phyloP scores from a whole-genome alignment of 2,113 vertebrate species.

The Mohoua ochrocephala region DNA sequence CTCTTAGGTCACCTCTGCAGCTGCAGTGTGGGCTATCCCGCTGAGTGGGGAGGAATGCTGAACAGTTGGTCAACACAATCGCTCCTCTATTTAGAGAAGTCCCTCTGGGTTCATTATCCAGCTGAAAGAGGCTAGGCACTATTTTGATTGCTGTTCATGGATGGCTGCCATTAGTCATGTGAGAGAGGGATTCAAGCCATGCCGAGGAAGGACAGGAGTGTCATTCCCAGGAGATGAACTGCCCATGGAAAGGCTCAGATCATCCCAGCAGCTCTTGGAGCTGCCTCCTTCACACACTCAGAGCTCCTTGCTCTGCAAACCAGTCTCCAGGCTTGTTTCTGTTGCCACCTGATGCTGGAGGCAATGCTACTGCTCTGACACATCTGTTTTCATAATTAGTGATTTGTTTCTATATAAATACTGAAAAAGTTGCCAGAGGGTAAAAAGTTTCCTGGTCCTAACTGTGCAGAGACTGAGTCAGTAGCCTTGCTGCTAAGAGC shows the following conservation, averaged over 20 bases:
- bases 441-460: background rate
- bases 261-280: background rate
- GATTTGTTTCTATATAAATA: background rate
- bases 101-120: constrained; percentile 32
- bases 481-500: background rate
- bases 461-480: background rate
- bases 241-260: background rate
- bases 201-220: background rate
- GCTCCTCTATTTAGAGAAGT: background rate
- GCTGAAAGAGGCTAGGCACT: background rate
- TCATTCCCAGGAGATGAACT: background rate
- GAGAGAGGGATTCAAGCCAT: background rate
- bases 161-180: background rate
- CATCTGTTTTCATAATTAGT: background rate
- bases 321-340: background rate
- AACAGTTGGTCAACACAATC: constrained; percentile 1
- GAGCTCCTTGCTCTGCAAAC: background rate
- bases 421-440: background rate
- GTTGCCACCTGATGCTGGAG: background rate
- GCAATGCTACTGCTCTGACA: background rate
- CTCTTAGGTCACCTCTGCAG: constrained; percentile 15
- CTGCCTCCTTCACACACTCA: background rate
- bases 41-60: background rate
- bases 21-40: background rate
- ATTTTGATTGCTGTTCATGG: background rate